Percentiles rank a stretch among this genome's conserved stretches.
phyloP scores from a whole-genome alignment of 1,140 invertebrate species.

The Zaprionus ghesquierei region DNA sequence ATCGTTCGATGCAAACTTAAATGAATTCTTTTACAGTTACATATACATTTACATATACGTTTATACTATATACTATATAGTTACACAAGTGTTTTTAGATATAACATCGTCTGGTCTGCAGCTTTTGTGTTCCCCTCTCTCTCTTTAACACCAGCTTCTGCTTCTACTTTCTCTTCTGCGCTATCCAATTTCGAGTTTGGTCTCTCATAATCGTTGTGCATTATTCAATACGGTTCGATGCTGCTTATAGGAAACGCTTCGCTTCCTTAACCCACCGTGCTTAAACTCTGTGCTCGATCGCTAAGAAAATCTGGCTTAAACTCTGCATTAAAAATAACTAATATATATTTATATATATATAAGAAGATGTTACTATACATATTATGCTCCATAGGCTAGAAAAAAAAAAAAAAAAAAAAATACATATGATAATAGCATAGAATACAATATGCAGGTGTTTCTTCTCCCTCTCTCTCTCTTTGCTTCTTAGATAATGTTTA shows the following conservation, averaged over 20 bases:
- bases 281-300: background rate
- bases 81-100: slow-evolving; percentile 42
- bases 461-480: background rate
- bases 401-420: slow-evolving; percentile 8
- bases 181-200: background rate
- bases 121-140: slow-evolving; percentile 1
- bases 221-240: background rate
- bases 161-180: background rate
- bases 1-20: slow-evolving; percentile 75
- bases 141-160: background rate
- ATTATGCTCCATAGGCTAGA: slow-evolving; percentile 21
- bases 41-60: slow-evolving; percentile 24
- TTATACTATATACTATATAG: slow-evolving; percentile 40
- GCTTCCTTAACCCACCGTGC: background rate
- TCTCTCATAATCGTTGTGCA: background rate
- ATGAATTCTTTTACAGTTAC: slow-evolving; percentile 61
- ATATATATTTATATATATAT: too few species aligned
- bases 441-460: slow-evolving; percentile 19
- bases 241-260: background rate
- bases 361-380: slow-evolving; percentile 47
- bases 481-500: background rate
- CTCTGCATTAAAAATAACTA: slow-evolving; percentile 25
- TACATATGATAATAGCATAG: slow-evolving; percentile 10
- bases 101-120: slow-evolving; percentile 34
- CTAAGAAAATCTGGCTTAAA: slow-evolving; percentile 18